These are phyloP conservation scores for Arge pagana DNA, from an alignment of 2,888 invertebrate genomes.

Conservation along the genomic window DNA sequence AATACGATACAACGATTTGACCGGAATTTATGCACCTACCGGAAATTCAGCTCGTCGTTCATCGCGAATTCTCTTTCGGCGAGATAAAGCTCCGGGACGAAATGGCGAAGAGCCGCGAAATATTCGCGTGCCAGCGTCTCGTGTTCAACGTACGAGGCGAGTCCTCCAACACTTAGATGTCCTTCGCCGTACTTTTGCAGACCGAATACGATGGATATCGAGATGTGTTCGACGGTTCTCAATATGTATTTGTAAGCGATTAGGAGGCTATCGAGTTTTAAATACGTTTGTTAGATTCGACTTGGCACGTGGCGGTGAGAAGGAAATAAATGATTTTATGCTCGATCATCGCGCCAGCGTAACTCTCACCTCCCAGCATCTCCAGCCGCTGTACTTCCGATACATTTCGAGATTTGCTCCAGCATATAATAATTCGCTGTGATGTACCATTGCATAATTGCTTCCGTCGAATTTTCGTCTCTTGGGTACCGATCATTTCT, in stretches of 20 bases:
- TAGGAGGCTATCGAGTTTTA: slow-evolving; percentile 50
- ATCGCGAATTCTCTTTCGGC: slow-evolving; percentile 23
- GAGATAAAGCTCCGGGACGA: slow-evolving; percentile 48
- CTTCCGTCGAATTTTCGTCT: slow-evolving; percentile 21
- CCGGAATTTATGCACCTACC: slow-evolving; percentile 13
- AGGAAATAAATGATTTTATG: too few relatives aligned
- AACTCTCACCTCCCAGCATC: slow-evolving; percentile 45
- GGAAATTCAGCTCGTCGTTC: slow-evolving; percentile 14
- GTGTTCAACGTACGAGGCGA: slow-evolving; percentile 52
- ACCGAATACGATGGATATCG: slow-evolving; percentile 57
- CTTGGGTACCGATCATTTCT: too few relatives aligned
- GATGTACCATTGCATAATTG: slow-evolving; percentile 48
- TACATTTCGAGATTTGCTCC: slow-evolving; percentile 43
- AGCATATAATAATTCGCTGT: slow-evolving; percentile 46
- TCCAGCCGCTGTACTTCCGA: slow-evolving; percentile 43
- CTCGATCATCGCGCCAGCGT: too few relatives aligned
- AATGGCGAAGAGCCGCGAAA: slow-evolving; percentile 54
- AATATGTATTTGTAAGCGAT: slow-evolving; percentile 59
- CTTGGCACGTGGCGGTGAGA: too few relatives aligned
- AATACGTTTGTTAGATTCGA: too few relatives aligned
- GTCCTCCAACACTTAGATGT: slow-evolving; percentile 43
- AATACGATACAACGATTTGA: too few relatives aligned
- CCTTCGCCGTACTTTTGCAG: slow-evolving; percentile 55
- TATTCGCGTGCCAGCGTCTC: slow-evolving; percentile 56
- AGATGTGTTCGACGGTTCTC: slow-evolving; percentile 56